These are phyloP conservation scores for Napeogenes inachia DNA, from an alignment of 2,888 invertebrate species.

Conservation along the genomic window DNA sequence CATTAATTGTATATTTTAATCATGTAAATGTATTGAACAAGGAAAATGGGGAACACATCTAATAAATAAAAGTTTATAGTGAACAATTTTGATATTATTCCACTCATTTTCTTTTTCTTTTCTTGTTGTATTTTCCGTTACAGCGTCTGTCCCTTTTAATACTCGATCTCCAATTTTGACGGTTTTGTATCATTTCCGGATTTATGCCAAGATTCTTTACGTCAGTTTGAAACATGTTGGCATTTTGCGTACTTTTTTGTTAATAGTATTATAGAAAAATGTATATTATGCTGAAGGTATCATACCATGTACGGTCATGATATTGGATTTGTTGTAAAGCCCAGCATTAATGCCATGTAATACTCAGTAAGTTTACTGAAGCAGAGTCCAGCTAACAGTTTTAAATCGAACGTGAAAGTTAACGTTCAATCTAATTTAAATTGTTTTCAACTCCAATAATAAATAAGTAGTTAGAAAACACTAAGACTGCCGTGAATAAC, in stretches of 20 bases:
- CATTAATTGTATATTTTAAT: neutral
- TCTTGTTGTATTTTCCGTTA: no score
- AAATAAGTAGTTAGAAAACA: neutral
- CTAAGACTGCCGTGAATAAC: neutral
- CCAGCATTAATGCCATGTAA: neutral
- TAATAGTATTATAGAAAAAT: constrained; percentile 1
- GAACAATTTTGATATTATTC: no score
- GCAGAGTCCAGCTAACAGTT: neutral
- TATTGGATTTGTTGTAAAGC: neutral
- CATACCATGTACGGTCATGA: no score
- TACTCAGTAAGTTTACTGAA: neutral
- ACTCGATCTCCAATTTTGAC: no score
- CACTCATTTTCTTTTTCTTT: no score
- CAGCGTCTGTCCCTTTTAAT: no score
- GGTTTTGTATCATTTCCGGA: no score
- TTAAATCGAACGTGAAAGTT: neutral
- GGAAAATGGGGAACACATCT: no score
- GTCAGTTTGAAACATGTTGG: neutral
- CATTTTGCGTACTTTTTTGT: constrained; percentile 7
- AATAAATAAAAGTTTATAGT: no score
- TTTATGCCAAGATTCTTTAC: no score
- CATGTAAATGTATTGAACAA: neutral
- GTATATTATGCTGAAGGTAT: neutral
- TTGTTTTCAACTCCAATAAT: neutral
- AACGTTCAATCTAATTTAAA: neutral